Conservation (phyloP, 2,113 vertebrate genomes). For the Coptodon rendalli region DNA sequence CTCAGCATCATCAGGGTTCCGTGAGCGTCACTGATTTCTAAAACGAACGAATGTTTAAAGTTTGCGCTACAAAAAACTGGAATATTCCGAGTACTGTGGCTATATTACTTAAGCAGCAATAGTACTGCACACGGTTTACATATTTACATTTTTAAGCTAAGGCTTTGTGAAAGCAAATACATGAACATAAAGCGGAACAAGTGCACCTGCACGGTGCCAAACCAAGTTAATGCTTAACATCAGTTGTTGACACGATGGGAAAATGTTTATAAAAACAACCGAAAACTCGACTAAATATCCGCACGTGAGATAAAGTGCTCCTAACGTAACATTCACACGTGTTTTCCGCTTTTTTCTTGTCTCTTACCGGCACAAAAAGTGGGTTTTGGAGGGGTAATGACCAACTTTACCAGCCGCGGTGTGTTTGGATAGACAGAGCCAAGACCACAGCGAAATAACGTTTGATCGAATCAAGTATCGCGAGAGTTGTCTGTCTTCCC, state of each 20-base stretch:
- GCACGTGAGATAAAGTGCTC: accelerated
- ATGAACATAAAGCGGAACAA: background rate
- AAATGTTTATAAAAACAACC: background rate
- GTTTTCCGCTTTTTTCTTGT: accelerated
- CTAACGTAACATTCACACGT: accelerated
- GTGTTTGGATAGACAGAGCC: background rate
- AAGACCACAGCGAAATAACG: background rate
- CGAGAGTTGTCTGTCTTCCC: accelerated
- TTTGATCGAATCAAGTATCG: background rate
- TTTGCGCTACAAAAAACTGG: background rate
- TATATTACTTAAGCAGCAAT: background rate
- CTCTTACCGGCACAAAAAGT: background rate
- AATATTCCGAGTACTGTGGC: background rate
- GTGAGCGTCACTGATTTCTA: background rate
- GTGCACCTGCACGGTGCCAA: background rate
- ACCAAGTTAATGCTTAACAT: background rate
- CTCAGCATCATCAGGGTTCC: background rate
- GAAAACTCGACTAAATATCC: background rate
- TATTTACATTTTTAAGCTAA: background rate
- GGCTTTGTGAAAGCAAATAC: background rate
- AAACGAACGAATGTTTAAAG: accelerated
- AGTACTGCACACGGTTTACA: accelerated
- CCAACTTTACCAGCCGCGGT: background rate
- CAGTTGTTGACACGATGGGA: background rate
- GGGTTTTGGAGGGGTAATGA: background rate